These are phyloP conservation scores for Paraescarpia echinospica DNA, from an alignment of 1,140 invertebrate species.

Conservation along the genomic window DNA sequence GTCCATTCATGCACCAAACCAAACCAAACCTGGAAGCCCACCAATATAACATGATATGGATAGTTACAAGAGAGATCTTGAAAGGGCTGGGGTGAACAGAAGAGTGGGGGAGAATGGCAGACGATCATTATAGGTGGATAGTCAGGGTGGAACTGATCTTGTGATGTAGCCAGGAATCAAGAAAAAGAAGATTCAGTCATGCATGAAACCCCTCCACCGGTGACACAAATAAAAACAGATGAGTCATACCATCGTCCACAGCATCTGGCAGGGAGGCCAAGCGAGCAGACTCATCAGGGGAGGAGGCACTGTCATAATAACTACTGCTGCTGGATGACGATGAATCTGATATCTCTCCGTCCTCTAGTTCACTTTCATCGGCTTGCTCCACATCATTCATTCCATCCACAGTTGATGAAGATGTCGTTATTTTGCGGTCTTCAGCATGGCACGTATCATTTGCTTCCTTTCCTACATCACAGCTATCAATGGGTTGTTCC, in stretches of 20 bases:
- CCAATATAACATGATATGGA: background rate
- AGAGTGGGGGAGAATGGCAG: no score
- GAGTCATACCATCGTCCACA: slow-evolving; percentile 14
- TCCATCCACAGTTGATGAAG: background rate
- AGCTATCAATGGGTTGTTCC: slow-evolving; percentile 26
- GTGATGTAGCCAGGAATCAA: background rate
- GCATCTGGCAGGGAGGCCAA: slow-evolving; percentile 14
- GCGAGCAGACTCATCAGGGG: slow-evolving; percentile 33
- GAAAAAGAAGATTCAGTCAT: slow-evolving; percentile 36
- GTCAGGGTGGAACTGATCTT: no score
- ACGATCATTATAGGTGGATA: no score
- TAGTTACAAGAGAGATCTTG: background rate
- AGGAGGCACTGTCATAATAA: slow-evolving; percentile 58
- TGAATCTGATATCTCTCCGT: slow-evolving; percentile 30
- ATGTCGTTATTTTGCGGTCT: background rate
- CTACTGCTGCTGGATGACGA: slow-evolving; percentile 65
- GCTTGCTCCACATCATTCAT: slow-evolving; percentile 67
- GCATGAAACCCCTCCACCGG: slow-evolving; percentile 33
- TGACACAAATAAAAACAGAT: slow-evolving; percentile 28
- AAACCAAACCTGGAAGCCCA: no score
- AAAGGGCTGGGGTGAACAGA: no score
- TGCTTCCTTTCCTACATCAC: slow-evolving; percentile 28
- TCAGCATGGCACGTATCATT: slow-evolving; percentile 31
- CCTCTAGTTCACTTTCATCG: slow-evolving; percentile 17
- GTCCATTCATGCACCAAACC: background rate